Evolutionary conservation across 2,797 vertebrate genomes (phyloP), one percentile per base, ranked within the genome.

Genomic region (Chaetophractus vellerosus): DNA sequence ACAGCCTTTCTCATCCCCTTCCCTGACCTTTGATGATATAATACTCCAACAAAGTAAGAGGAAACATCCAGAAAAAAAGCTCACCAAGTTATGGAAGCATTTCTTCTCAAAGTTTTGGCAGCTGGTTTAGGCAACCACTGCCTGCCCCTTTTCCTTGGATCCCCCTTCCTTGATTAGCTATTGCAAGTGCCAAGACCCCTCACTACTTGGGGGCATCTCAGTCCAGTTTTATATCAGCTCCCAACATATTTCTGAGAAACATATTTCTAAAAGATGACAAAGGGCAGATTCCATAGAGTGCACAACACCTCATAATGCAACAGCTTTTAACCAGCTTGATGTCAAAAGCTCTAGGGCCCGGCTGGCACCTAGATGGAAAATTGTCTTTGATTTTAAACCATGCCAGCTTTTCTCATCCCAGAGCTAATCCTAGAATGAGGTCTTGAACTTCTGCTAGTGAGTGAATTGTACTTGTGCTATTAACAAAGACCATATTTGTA

Each of bases 171-270:
- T 66, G 52, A 61, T 92, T 86, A 96, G 12, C 63, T 66, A 72
- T 15, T 24, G 14, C 31, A 90, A 72, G 6, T 81, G 18, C 7
- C 31, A 64, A 50, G 21, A 55, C 28, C 14, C 14, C 23, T 93
- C 19, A 55, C 7, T 69, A 48, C 12, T 52, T 33, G 14, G 38
- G 31, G 24, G 4, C 36, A 36, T 80, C 50, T 19, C 31, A 80
- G n/a, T 50, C 6, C 18, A 92, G 31, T 82, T 93, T 85, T 41
- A 31, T 81, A 59, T 63, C 52, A 89, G 38, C 19, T 19, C 4
- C 14, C 78, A 82, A 52, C 78, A 57, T 88, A 86, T 33, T 93
- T 87, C 31, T 93, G 55, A 94, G 45, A 90, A 96, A 68, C 14
- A 59, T 2, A 78, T 81, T 83, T 95, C 48, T 14, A 52, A 41